Evolutionary conservation across 2,113 vertebrate genomes (phyloP).

Genomic region (Argyrosomus japonicus): DNA sequence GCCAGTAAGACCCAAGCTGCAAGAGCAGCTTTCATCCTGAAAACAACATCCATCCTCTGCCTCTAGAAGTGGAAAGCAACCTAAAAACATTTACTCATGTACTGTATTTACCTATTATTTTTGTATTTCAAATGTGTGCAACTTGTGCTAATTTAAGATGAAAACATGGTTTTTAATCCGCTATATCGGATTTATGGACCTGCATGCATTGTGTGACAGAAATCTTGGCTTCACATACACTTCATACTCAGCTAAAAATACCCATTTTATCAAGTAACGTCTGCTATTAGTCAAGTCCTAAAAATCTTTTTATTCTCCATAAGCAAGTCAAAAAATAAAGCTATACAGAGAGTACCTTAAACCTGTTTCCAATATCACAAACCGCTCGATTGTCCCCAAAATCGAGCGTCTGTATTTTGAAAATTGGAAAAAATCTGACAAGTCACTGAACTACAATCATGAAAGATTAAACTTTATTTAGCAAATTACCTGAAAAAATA

Average conservation of each 20-base stretch:
- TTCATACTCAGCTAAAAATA: not conserved
- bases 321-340: not conserved
- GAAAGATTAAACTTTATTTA: not conserved
- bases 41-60: conserved; percentile 55
- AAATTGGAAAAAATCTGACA: not conserved
- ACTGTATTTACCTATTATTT: conserved; percentile 8
- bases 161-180: not conserved
- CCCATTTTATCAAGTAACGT: not conserved
- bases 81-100: conserved; percentile 27
- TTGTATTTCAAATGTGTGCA: not conserved
- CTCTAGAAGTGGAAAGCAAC: conserved; percentile 33
- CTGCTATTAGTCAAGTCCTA: not conserved
- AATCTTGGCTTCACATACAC: not conserved
- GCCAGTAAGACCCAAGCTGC: conserved; percentile 73
- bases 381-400: not conserved
- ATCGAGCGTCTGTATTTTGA: not conserved
- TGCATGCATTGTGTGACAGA: not conserved
- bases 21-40: conserved; percentile 63
- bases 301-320: too few species aligned
- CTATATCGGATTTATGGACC: not conserved
- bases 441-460: not conserved
- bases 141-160: not conserved
- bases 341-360: not conserved
- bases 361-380: not conserved
- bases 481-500: not conserved